Evolutionary conservation across 2,113 vertebrate genomes (phyloP).

Genomic region (Ifrita kowaldi): DNA sequence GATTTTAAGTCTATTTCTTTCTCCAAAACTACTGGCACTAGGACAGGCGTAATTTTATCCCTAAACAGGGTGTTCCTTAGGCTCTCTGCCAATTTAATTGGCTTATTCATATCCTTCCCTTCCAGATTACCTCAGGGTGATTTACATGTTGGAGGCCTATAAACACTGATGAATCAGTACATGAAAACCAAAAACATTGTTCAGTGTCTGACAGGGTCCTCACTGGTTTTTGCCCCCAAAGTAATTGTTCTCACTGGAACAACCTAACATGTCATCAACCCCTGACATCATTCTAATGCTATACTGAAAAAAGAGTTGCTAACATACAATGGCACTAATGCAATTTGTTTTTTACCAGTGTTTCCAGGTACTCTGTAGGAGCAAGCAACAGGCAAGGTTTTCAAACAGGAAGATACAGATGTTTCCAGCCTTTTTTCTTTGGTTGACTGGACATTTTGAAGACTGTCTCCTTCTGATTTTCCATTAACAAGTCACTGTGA

Average conservation of each 20-base stretch:
- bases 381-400: neutral
- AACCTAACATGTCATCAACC: neutral
- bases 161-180: constrained; percentile 61
- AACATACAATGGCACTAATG: neutral
- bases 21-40: constrained; percentile 48
- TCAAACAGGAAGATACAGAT: neutral
- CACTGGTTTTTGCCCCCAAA: constrained; percentile 27
- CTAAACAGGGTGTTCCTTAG: constrained; percentile 68
- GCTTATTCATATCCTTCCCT: constrained; percentile 70
- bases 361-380: neutral
- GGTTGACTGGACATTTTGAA: neutral
- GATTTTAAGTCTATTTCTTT: constrained; percentile 29
- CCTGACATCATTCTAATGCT: constrained; percentile 27
- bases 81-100: constrained; percentile 61
- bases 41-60: constrained; percentile 48
- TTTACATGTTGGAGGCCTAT: constrained; percentile 55
- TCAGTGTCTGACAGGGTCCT: constrained; percentile 22
- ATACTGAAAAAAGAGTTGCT: neutral
- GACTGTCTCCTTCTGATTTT: neutral
- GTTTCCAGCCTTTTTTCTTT: neutral
- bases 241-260: constrained; percentile 36
- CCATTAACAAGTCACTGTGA: neutral
- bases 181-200: constrained; percentile 47
- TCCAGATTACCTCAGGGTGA: constrained; percentile 66
- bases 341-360: neutral